phyloP scores from a whole-genome alignment of 2,888 invertebrate genomes.

The Cantharis nigra region DNA sequence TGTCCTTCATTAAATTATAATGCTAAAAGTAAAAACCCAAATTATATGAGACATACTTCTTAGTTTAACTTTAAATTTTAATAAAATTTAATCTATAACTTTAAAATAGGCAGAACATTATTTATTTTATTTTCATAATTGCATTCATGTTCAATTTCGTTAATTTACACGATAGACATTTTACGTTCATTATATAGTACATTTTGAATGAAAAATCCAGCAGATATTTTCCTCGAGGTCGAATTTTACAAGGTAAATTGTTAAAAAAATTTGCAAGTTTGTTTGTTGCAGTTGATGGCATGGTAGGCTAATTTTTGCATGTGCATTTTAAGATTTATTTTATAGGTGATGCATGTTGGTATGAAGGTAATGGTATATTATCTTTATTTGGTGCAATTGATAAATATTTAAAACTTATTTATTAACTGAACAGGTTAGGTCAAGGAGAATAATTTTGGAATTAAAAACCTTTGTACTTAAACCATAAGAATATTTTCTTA shows the following conservation, averaged over 20 bases:
- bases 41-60: neutral
- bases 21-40: neutral
- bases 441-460: neutral
- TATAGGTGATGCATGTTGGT: conserved; percentile 11
- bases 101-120: neutral
- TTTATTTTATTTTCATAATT: neutral
- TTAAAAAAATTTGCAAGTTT: neutral
- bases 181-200: neutral
- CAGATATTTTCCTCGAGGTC: neutral
- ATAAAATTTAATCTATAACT: neutral
- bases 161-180: neutral
- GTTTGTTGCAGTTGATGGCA: conserved; percentile 2
- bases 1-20: neutral
- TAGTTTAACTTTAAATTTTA: neutral
- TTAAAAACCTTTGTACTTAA: neutral
- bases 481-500: neutral
- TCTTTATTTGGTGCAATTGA: neutral
- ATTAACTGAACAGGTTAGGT: too few relatives aligned
- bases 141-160: neutral
- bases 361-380: neutral
- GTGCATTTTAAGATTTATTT: conserved; percentile 3
- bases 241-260: neutral
- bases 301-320: conserved; percentile 14
- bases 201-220: neutral
- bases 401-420: neutral